These are phyloP conservation scores for Pseudorhiza aurosa DNA, from an alignment of 30 jellyfish, hydroid and myxozoan genomes.

Conservation along the genomic window DNA sequence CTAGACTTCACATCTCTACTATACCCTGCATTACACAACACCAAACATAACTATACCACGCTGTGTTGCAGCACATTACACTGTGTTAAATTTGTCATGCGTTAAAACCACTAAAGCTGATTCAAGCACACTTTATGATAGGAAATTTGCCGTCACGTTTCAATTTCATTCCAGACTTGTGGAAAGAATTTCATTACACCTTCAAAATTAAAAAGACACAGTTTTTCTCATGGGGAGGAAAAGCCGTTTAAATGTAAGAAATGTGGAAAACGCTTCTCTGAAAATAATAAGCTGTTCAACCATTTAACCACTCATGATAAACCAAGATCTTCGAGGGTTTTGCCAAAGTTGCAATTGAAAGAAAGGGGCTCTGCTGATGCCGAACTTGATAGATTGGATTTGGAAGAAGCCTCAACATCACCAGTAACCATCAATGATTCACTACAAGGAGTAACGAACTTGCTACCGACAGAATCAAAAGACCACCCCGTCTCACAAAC, in stretches of 20 bases:
- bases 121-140: too few species aligned
- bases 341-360: slow-evolving; percentile 9
- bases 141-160: not conserved
- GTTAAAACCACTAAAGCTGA: not conserved
- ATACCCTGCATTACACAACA: too few species aligned
- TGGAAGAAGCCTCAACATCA: not conserved
- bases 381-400: not conserved
- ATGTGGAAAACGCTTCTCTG: slow-evolving; percentile 66
- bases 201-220: slow-evolving; percentile 58
- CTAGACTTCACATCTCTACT: too few species aligned
- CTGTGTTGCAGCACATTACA: too few species aligned
- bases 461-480: not conserved
- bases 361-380: not conserved
- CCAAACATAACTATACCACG: too few species aligned
- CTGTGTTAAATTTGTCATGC: not conserved
- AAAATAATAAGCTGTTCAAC: slow-evolving; percentile 63
- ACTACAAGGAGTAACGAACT: not conserved
- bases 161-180: slow-evolving; percentile 43
- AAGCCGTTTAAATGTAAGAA: slow-evolving; percentile 60
- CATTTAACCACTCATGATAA: slow-evolving; percentile 59
- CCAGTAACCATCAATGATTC: not conserved
- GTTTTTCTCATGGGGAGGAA: slow-evolving; percentile 66
- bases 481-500: not conserved
- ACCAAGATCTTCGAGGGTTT: not conserved
- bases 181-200: slow-evolving; percentile 68